phyloP scores from a whole-genome alignment of 2,113 vertebrate species.

The Cyanoramphus novaezelandiae region DNA sequence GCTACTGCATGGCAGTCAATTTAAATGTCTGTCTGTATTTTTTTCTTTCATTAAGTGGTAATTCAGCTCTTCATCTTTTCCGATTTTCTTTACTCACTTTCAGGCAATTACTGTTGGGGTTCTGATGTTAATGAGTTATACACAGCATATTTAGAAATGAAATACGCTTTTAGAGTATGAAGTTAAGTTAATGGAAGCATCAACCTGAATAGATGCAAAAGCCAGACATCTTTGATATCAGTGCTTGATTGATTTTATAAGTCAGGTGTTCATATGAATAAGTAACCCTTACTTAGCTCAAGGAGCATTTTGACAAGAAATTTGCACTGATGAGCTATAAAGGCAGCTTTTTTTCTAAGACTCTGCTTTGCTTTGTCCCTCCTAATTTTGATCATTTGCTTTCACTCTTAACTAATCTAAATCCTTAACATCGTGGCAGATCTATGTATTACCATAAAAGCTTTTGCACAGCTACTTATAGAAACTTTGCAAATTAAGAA shows the following conservation, averaged over 20 bases:
- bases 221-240: slow-evolving; percentile 69
- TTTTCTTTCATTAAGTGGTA: slow-evolving; percentile 78
- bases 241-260: slow-evolving; percentile 75
- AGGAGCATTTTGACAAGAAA: slow-evolving; percentile 71
- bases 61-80: slow-evolving; percentile 78
- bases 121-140: slow-evolving; percentile 82
- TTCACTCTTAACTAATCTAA: slow-evolving; percentile 48
- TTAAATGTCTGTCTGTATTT: slow-evolving; percentile 63
- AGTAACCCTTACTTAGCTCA: slow-evolving; percentile 72
- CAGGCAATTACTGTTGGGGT: slow-evolving; percentile 77
- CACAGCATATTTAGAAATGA: slow-evolving; percentile 71
- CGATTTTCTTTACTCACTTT: slow-evolving; percentile 77
- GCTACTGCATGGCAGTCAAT: slow-evolving; percentile 52
- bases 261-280: slow-evolving; percentile 78
- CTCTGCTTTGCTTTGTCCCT: slow-evolving; percentile 49
- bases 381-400: slow-evolving; percentile 35
- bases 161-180: slow-evolving; percentile 72
- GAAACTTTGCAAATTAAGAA: slow-evolving; percentile 22
- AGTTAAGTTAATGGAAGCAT: slow-evolving; percentile 76
- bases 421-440: slow-evolving; percentile 18
- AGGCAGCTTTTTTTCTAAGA: slow-evolving; percentile 54
- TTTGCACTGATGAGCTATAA: slow-evolving; percentile 71
- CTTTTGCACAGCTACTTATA: slow-evolving; percentile 9
- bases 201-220: slow-evolving; percentile 71
- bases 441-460: slow-evolving; percentile 18